These are phyloP conservation scores for Ophonus ardosiacus DNA, from an alignment of 2,888 invertebrate species.

Conservation along the genomic window DNA sequence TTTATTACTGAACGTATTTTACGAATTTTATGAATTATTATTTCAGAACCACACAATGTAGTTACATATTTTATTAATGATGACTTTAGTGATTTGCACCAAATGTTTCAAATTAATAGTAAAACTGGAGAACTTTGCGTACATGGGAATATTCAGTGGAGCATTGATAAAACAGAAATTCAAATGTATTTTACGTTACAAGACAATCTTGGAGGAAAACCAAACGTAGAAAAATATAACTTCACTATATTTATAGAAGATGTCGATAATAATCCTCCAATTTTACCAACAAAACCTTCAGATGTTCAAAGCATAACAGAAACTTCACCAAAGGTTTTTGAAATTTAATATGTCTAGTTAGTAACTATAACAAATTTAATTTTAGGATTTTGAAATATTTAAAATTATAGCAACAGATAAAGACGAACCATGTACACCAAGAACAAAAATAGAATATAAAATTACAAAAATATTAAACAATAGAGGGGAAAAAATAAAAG, in stretches of 20 bases:
- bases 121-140: constrained; percentile 76
- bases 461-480: constrained; percentile 70
- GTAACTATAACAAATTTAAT: neutral
- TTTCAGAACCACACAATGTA: constrained; percentile 76
- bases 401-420: constrained; percentile 77
- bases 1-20: neutral
- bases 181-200: constrained; percentile 77
- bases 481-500: constrained; percentile 51
- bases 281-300: constrained; percentile 71
- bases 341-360: neutral
- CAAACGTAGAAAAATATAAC: neutral
- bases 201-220: constrained; percentile 75
- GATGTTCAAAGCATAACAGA: constrained; percentile 1
- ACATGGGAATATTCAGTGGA: constrained; percentile 77
- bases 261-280: constrained; percentile 81
- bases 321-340: neutral
- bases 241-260: constrained; percentile 74
- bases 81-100: constrained; percentile 73
- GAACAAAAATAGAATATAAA: constrained; percentile 78
- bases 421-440: constrained; percentile 78
- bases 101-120: constrained; percentile 78
- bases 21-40: neutral
- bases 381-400: constrained; percentile 70
- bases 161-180: constrained; percentile 75
- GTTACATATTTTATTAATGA: constrained; percentile 78